Percentiles rank a stretch among this genome's conserved stretches.
These are phyloP conservation scores for Melanerpes aurifrons DNA, from an alignment of 2,113 vertebrate genomes.

Conservation along the genomic window DNA sequence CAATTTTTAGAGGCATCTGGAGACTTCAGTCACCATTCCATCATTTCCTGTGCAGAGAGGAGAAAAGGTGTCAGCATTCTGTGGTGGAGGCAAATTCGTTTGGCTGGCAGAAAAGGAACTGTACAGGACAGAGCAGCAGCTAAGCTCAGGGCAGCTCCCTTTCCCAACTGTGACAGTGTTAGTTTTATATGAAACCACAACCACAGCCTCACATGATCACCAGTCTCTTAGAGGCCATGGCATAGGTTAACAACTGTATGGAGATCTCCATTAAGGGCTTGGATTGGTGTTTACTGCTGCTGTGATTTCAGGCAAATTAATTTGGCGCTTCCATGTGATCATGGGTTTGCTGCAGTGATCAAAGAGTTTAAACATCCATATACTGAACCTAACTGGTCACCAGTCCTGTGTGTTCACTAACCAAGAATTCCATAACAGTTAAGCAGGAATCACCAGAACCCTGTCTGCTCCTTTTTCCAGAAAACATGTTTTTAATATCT, in stretches of 20 bases:
- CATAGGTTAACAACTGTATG: accelerated
- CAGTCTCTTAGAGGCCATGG: background rate
- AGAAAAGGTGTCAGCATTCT: background rate
- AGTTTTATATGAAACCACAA: background rate
- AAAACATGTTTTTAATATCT: background rate
- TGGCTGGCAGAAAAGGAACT: background rate
- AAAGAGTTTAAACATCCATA: background rate
- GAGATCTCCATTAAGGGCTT: background rate
- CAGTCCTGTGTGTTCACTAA: background rate
- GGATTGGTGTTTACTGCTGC: background rate
- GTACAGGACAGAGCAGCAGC: background rate
- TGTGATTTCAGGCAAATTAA: background rate
- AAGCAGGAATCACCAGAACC: background rate
- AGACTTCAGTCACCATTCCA: background rate
- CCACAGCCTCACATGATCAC: background rate
- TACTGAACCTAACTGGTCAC: background rate
- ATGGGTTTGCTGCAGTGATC: background rate
- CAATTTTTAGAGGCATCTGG: background rate
- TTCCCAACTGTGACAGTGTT: background rate
- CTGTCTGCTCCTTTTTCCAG: background rate
- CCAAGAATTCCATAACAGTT: background rate
- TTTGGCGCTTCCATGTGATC: background rate
- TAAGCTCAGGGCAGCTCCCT: background rate
- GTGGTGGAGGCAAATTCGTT: background rate
- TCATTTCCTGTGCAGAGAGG: background rate